Evolutionary conservation across 2,113 vertebrate species (phyloP).

Genomic region (Petromus typicus): DNA sequence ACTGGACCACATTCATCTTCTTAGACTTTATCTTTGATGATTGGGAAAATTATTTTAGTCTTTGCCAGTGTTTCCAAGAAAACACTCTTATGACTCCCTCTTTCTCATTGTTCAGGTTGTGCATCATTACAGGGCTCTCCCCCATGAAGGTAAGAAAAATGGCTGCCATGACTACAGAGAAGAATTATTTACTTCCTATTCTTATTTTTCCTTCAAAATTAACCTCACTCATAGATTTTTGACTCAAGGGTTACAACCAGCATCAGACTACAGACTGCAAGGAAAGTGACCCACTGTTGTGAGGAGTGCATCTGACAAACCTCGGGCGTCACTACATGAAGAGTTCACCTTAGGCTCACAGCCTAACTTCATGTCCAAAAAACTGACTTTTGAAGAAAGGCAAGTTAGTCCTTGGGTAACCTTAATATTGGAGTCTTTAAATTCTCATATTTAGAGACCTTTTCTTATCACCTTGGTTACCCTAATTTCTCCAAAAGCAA

Average conservation of each 20-base stretch:
- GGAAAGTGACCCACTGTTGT: neutral
- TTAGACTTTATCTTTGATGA: neutral
- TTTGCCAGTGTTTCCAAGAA: neutral
- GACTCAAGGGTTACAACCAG: neutral
- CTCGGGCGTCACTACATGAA: neutral
- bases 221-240: neutral
- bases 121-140: neutral
- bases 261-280: neutral
- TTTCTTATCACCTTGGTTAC: neutral
- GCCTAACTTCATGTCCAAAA: neutral
- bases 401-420: neutral
- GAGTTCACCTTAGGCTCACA: neutral
- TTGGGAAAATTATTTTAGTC: neutral
- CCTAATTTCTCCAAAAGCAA: neutral
- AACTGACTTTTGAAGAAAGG: neutral
- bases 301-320: neutral
- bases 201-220: neutral
- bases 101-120: conserved; percentile 19
- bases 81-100: neutral
- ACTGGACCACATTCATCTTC: neutral
- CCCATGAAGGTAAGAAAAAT: neutral
- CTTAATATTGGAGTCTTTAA: neutral
- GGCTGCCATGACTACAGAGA: neutral
- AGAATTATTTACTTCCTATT: fast-evolving
- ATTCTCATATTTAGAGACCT: neutral